Base-by-base conservation (phyloP, 1,140 invertebrate species). In the Euwallacea similis region DNA sequence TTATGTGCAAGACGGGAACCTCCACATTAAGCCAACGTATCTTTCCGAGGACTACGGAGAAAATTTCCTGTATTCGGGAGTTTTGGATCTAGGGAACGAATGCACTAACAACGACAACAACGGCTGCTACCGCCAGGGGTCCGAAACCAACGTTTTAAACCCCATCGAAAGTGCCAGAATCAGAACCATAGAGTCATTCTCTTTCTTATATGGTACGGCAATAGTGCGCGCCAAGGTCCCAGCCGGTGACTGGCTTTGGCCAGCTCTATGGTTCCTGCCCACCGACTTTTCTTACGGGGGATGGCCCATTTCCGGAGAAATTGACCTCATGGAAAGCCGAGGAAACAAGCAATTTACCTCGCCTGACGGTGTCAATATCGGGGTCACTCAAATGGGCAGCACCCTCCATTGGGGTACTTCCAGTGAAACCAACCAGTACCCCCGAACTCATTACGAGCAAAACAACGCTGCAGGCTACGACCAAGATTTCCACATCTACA, bases 211-310 rank as follows among this genome's bases (percentile, higher is more conserved):
- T 76, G 90, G 90, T 2, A 82, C 82, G 66, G 82, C 91, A 4
- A 88, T 91, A 76, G 84, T 90, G 10, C 82, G 85, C 65, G 90
- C 90, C 0, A 91, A 90, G 79, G 82, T 91, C 81, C 90, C 90
- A 0, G 78, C 82, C 21, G 90, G 90, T 63, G 90, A 92, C 79
- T 92, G 90, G 91, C 75, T 91, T 3, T 90, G 89, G 87, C 90
- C 90, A 79, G 87, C 86, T 15, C 84, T 88, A 67, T 89, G 87
- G 87, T 69, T 88, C 69, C 80, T 89, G 81, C 88, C 88, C 0
- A 79, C 81, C 2, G 77, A 82, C 72, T 87, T 86, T 71, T 64
- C 72, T 0, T 88, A 88, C 76, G 86, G 87, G 9, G 79, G 80
- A 1, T 87, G 86, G 86, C 85, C 86, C 41, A 67, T 83, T 15